phyloP scores from a whole-genome alignment of 92 coral and sea anemone species.

The Plumapathes pennacea region DNA sequence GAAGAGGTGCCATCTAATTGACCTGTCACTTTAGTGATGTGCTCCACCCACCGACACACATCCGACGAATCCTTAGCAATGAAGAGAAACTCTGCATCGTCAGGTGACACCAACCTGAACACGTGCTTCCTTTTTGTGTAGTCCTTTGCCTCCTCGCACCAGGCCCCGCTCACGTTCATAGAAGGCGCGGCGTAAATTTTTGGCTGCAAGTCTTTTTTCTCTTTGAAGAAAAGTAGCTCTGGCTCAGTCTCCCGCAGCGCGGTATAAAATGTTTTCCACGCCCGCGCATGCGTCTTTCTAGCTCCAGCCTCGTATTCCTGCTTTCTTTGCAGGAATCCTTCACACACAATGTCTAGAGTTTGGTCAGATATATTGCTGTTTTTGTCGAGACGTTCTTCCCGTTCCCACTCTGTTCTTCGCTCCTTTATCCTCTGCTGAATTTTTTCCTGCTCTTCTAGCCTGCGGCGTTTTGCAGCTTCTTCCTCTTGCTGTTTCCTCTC shows the following conservation, averaged over 20 bases:
- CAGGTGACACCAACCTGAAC: slow-evolving; percentile 63
- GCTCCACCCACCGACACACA: slow-evolving; percentile 59
- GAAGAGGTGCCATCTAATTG: slow-evolving; percentile 34
- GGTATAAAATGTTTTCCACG: slow-evolving; percentile 85
- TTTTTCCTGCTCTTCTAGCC: slow-evolving; percentile 1
- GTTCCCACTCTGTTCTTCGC: no score
- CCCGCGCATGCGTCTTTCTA: slow-evolving; percentile 54
- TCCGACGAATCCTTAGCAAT: slow-evolving; percentile 63
- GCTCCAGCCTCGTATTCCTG: slow-evolving; percentile 81
- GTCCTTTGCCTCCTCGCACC: slow-evolving; percentile 58
- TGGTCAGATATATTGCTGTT: background rate
- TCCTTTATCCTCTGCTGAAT: background rate
- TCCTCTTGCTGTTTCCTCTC: slow-evolving; percentile 16
- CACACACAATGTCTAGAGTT: no score
- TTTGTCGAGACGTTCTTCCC: background rate
- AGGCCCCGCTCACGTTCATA: slow-evolving; percentile 58
- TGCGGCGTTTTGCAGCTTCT: slow-evolving; percentile 7
- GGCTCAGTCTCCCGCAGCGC: slow-evolving; percentile 53
- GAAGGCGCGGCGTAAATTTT: slow-evolving; percentile 63
- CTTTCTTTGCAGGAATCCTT: slow-evolving; percentile 81
- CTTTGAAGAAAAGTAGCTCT: slow-evolving; percentile 66
- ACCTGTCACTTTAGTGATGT: slow-evolving; percentile 21
- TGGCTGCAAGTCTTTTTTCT: slow-evolving; percentile 53
- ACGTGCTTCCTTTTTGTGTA: slow-evolving; percentile 48
- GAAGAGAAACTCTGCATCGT: slow-evolving; percentile 80